These are phyloP conservation scores for Ganaspis brasiliensis DNA, from an alignment of 2,888 invertebrate species.

Conservation along the genomic window DNA sequence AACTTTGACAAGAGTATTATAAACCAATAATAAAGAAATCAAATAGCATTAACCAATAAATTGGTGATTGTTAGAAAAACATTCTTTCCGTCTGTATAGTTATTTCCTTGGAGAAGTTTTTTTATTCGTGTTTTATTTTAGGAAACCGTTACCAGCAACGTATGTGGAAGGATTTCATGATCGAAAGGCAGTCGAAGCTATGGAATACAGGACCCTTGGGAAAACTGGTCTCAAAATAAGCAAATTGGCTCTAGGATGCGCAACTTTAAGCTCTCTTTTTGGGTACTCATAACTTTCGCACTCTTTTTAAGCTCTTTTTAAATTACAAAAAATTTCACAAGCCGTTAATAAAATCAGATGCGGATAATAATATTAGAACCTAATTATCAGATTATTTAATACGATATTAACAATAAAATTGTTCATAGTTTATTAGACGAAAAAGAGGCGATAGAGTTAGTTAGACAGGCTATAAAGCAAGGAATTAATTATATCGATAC, in stretches of 20 bases:
- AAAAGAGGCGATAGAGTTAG: constrained; percentile 85
- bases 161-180: constrained; percentile 86
- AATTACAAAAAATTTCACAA: no score
- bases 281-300: no score
- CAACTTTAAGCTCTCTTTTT: constrained; percentile 87
- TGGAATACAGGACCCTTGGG: constrained; percentile 89
- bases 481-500: constrained; percentile 97
- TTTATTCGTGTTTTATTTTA: no score
- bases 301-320: no score
- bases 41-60: no score
- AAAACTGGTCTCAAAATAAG: constrained; percentile 88
- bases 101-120: no score
- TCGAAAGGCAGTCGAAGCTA: constrained; percentile 83
- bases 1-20: no score
- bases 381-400: no score
- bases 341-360: no score
- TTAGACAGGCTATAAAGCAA: constrained; percentile 86
- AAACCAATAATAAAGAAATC: no score
- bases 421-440: constrained; percentile 84
- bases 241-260: constrained; percentile 88
- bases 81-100: neutral
- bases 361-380: no score
- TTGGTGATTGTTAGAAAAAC: no score
- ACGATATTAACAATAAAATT: neutral
- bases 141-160: constrained; percentile 82